Percentiles rank a stretch among this genome's conserved stretches.
phyloP scores from a whole-genome alignment of 1,140 invertebrate species.

The Marisa cornuarietis region DNA sequence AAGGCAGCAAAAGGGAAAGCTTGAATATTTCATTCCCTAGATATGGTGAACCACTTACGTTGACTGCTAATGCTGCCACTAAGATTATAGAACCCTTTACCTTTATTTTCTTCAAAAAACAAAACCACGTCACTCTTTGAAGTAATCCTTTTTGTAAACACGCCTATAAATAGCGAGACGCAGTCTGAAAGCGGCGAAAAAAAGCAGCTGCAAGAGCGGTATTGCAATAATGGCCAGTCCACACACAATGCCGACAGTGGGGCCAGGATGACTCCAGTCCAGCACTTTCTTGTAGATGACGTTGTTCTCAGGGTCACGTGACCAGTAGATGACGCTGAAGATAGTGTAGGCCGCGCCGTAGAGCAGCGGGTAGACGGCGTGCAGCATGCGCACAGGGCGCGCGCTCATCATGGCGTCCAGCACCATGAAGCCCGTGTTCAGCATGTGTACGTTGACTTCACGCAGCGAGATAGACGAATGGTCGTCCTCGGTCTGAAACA shows the following conservation, averaged over 20 bases:
- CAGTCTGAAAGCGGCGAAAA: conserved; percentile 34
- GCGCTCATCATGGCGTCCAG: conserved; percentile 41
- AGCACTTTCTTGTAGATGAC: conserved; percentile 48
- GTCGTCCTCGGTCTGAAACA: conserved; percentile 31
- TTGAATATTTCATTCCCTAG: no score
- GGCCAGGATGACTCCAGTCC: conserved; percentile 52
- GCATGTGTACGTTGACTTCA: conserved; percentile 42
- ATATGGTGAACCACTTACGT: no score
- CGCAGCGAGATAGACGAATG: background rate
- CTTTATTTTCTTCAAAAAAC: no score
- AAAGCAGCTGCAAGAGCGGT: conserved; percentile 39
- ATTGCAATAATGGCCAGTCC: conserved; percentile 36
- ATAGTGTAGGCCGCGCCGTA: conserved; percentile 47
- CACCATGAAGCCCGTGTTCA: conserved; percentile 45
- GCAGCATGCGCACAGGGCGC: conserved; percentile 48
- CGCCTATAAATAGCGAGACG: conserved; percentile 27
- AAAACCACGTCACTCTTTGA: background rate
- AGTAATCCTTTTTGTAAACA: conserved; percentile 21
- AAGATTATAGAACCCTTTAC: no score
- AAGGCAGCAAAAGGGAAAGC: no score
- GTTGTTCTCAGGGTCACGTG: conserved; percentile 36
- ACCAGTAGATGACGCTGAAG: conserved; percentile 50
- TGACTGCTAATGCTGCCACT: no score
- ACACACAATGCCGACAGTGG: conserved; percentile 25
- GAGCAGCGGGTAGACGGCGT: conserved; percentile 39